A percentile compares a stretch with the other conserved stretches of the same genome.
Evolutionary conservation across 2,113 vertebrate species (phyloP).

Genomic region (Poeciliopsis prolifica): DNA sequence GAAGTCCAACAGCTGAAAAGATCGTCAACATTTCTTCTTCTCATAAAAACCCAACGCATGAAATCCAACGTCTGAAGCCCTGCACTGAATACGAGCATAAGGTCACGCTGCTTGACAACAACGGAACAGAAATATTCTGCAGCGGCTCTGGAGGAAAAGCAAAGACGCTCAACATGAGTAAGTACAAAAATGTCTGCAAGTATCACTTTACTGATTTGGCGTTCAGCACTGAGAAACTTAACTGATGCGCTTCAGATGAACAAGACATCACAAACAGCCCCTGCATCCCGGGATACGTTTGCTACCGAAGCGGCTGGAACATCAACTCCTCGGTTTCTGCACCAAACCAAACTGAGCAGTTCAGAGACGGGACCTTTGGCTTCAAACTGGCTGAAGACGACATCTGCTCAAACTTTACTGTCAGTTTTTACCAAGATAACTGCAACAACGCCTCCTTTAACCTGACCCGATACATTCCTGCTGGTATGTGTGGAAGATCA

Average conservation of each 20-base stretch:
- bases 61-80: slow-evolving; percentile 45
- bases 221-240: background rate
- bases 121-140: background rate
- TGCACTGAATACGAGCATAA: slow-evolving; percentile 38
- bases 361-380: background rate
- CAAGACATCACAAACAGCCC: rapidly evolving
- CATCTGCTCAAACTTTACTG: slow-evolving; percentile 29
- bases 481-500: slow-evolving; percentile 45
- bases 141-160: rapidly evolving
- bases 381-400: background rate
- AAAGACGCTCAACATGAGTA: slow-evolving; percentile 32
- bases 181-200: slow-evolving; percentile 28
- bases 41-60: rapidly evolving
- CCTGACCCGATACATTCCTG: background rate
- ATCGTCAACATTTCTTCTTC: no score
- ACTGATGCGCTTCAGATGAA: slow-evolving; percentile 18
- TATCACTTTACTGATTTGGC: no score
- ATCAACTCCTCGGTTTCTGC: background rate
- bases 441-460: rapidly evolving
- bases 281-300: background rate
- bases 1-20: rapidly evolving
- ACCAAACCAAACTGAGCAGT: background rate
- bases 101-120: rapidly evolving
- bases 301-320: slow-evolving; percentile 15
- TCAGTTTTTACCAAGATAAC: background rate